A percentile compares a stretch with the other conserved stretches of the same genome.
Conservation (phyloP, 2,113 vertebrate species). For the Gallinago paraguaiae region DNA sequence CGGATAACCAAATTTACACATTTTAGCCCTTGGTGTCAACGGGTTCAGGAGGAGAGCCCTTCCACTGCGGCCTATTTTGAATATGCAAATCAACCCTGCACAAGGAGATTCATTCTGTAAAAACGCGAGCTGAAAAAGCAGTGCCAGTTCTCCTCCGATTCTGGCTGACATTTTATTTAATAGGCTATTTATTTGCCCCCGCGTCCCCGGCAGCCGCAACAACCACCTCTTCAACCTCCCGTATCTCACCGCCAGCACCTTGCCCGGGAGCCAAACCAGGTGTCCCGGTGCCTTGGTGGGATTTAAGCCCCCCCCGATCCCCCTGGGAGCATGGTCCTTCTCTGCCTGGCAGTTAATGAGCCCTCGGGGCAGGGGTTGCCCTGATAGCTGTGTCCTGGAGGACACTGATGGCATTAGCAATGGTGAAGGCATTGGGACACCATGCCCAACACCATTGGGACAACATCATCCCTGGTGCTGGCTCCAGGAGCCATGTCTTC, state of each 20-base stretch:
- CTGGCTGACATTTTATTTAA: conserved; percentile 38
- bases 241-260: neutral
- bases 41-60: neutral
- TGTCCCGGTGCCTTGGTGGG: fast-evolving
- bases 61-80: neutral
- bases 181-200: conserved; percentile 3
- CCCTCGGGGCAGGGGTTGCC: neutral
- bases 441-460: neutral
- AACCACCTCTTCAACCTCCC: neutral
- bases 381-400: neutral
- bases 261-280: neutral
- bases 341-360: neutral
- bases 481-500: neutral
- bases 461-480: neutral
- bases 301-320: neutral
- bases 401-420: neutral
- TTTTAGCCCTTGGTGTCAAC: neutral
- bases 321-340: fast-evolving
- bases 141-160: neutral
- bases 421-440: neutral
- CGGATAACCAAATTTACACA: neutral
- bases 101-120: neutral
- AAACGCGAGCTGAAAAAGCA: neutral
- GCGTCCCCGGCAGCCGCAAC: neutral
- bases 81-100: neutral